Evolutionary conservation across 1,140 invertebrate species (phyloP).

Genomic region (Nasonia longicornis): DNA sequence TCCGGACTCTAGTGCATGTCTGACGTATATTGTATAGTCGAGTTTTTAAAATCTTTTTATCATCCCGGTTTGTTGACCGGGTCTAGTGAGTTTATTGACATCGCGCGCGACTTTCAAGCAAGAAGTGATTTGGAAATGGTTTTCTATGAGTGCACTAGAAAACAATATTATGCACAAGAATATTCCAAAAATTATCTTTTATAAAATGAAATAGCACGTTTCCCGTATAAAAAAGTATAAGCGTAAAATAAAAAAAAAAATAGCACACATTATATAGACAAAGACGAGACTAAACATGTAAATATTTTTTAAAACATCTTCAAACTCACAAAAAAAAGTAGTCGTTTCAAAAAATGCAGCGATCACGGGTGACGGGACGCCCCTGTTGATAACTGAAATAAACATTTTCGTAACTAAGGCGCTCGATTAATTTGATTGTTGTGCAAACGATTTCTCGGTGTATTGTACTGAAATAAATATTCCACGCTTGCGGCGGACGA

Average conservation of each 20-base stretch:
- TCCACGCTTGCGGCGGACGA: neutral
- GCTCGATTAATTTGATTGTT: constrained; percentile 3
- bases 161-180: too few species aligned
- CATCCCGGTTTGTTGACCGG: too few species aligned
- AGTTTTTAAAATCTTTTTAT: too few species aligned
- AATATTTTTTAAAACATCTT: constrained; percentile 34
- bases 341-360: constrained; percentile 42
- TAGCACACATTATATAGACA: neutral
- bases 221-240: neutral
- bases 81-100: too few species aligned
- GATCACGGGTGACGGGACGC: constrained; percentile 42
- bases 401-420: constrained; percentile 33
- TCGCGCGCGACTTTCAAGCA: too few species aligned
- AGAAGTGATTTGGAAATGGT: too few species aligned
- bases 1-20: too few species aligned
- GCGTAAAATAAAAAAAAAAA: neutral
- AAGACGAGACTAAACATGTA: neutral
- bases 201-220: neutral
- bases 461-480: constrained; percentile 28
- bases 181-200: too few species aligned
- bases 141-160: too few species aligned
- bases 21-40: too few species aligned
- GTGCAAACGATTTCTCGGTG: neutral
- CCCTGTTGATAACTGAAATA: constrained; percentile 44
- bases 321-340: constrained; percentile 43